Base-by-base conservation (phyloP, 2,888 invertebrate genomes). In the Craniophora ligustri region DNA sequence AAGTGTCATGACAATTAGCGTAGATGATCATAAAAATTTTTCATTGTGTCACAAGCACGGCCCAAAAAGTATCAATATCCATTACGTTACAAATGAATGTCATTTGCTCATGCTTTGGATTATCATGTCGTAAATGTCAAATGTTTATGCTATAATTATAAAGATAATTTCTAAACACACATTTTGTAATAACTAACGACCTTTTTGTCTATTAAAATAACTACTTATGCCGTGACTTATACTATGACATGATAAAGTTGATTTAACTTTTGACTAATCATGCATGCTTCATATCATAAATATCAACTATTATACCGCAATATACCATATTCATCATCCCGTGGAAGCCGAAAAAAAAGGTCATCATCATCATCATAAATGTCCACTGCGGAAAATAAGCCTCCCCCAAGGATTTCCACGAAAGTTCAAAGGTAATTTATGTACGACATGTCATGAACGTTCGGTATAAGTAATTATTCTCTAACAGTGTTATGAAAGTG, bases 1-100 rank as follows among this genome's bases (percentile, higher is more conserved):
- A 76, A 71, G 75, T 75, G 62, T 59, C 62, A 72, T 66, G 75
- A 78, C 77, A 82, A 82, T 84, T 81, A 81, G 68, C 70, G 79
- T 77, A 72, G 72, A 72, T 72, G 72, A 70, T 76, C 74, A 78
- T 76, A 65, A 70, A 66, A 48, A 65, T 67, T 62, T 66, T 75
- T 62, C 59, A 59, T 65, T 65, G 70, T 66, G 66, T 68, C 67
- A 72, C 56, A 50, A 36, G 50, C 59, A 53, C 36, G 48, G 47
- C 42, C 50, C 51, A 62, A 70, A 65, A 67, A 64, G 65, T 70
- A 70, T 70, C 67, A 65, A 67, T 64, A 64, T 58, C 54, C 62
- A 57, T 63, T 59, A 59, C 5, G 44, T 23, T 30, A 28, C 39
- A 49, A 56, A 60, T 53, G 38, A 66, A 57, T 61, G 59, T 54